Conservation (phyloP, 2,888 invertebrate species). For the Hoplodrina blanda region DNA sequence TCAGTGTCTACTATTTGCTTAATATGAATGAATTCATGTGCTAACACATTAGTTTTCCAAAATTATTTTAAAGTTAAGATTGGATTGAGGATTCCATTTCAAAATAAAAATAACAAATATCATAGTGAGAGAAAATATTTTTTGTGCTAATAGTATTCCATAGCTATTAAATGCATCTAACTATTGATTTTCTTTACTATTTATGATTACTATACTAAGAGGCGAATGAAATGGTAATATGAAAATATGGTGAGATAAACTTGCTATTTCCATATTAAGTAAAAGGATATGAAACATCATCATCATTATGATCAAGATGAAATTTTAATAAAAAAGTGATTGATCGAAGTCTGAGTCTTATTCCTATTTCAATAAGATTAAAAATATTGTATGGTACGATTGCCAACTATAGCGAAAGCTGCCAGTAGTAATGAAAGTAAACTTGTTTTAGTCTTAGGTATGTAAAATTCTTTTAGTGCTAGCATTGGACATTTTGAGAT, state of each 20-base stretch:
- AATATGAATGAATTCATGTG: background rate
- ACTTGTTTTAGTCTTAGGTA: constrained; percentile 61
- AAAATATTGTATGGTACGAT: constrained; percentile 48
- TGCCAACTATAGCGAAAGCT: constrained; percentile 62
- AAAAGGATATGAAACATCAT: constrained; percentile 56
- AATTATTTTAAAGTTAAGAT: background rate
- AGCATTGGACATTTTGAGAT: constrained; percentile 29
- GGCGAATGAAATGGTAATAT: constrained; percentile 27
- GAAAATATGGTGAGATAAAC: constrained; percentile 30
- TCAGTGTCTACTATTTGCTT: background rate
- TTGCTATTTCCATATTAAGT: constrained; percentile 49
- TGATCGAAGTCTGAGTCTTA: constrained; percentile 61
- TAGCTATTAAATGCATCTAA: constrained; percentile 1
- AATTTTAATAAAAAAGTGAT: constrained; percentile 52
- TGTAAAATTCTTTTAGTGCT: constrained; percentile 49
- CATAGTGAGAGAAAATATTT: background rate
- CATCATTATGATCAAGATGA: constrained; percentile 45
- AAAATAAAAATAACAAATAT: background rate
- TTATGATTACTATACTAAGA: constrained; percentile 17
- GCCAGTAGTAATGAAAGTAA: constrained; percentile 63
- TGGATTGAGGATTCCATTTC: background rate
- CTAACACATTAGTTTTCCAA: too few relatives aligned
- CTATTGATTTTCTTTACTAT: constrained; percentile 2
- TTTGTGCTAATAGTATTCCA: constrained; percentile 13
- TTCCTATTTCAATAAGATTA: constrained; percentile 58